phyloP scores from a whole-genome alignment of 2,113 vertebrate genomes.

The Hepsetus odoe region DNA sequence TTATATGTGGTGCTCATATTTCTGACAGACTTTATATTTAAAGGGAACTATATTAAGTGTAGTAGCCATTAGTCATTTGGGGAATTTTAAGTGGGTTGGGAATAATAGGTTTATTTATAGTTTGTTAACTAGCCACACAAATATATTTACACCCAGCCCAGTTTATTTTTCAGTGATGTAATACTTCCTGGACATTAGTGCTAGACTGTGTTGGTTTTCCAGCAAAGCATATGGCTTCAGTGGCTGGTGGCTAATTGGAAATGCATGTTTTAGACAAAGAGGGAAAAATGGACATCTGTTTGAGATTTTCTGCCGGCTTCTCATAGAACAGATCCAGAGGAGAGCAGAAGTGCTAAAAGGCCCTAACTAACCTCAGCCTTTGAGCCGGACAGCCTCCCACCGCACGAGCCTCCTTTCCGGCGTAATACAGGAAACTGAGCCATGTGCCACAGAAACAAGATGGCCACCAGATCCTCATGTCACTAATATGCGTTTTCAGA shows the following conservation, averaged over 20 bases:
- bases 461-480: conserved; percentile 10
- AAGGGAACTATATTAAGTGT: conserved; percentile 28
- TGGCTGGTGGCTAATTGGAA: conserved; percentile 58
- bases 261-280: conserved; percentile 57
- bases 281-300: conserved; percentile 57
- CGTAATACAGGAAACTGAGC: conserved; percentile 10
- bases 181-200: conserved; percentile 58
- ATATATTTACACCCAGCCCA: conserved; percentile 53
- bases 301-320: conserved; percentile 53
- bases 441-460: conserved; percentile 35
- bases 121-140: conserved; percentile 58
- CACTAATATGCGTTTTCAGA: neutral
- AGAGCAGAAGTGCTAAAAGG: conserved; percentile 44
- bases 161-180: conserved; percentile 58
- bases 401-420: neutral
- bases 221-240: conserved; percentile 38
- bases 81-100: conserved; percentile 49
- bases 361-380: conserved; percentile 47
- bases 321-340: conserved; percentile 46
- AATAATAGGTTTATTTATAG: conserved; percentile 50
- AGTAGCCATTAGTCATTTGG: conserved; percentile 39
- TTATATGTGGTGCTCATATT: conserved; percentile 34
- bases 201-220: conserved; percentile 41
- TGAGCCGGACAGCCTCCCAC: conserved; percentile 26
- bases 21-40: conserved; percentile 28